Percentiles rank a stretch among this genome's conserved stretches.
Conservation (phyloP, 2,113 vertebrate genomes). For the Loxodonta africana region DNA sequence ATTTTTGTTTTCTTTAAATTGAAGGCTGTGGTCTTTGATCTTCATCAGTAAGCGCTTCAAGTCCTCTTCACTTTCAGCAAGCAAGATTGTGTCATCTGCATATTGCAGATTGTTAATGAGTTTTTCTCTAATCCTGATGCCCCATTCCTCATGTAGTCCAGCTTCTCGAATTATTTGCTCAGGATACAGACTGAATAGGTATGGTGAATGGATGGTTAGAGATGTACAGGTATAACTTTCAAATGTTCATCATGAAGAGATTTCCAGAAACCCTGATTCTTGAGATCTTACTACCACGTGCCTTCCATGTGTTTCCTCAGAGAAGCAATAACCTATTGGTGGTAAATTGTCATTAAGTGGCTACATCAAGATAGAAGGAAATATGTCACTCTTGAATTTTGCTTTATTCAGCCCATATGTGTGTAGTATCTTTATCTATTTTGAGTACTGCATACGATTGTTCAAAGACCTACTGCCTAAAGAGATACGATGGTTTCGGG, state of each 20-base stretch:
- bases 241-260: fast-evolving
- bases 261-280: not conserved
- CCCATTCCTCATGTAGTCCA: too few species aligned
- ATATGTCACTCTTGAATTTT: fast-evolving
- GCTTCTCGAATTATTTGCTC: too few species aligned
- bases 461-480: not conserved
- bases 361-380: not conserved
- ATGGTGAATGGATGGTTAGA: not conserved
- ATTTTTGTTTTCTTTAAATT: too few species aligned
- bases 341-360: not conserved
- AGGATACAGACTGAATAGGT: too few species aligned
- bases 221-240: fast-evolving
- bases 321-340: not conserved
- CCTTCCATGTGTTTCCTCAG: not conserved
- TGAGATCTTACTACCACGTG: not conserved
- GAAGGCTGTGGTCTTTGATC: too few species aligned
- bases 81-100: too few species aligned
- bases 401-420: not conserved
- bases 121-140: too few species aligned
- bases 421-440: fast-evolving
- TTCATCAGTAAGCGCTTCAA: too few species aligned
- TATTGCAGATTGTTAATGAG: too few species aligned
- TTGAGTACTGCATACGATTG: fast-evolving
- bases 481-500: fast-evolving
- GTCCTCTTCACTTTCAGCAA: too few species aligned